Evolutionary conservation across 2,113 vertebrate species (phyloP), one percentile per base, ranked within the genome.

Genomic region (Cottus gobio): DNA sequence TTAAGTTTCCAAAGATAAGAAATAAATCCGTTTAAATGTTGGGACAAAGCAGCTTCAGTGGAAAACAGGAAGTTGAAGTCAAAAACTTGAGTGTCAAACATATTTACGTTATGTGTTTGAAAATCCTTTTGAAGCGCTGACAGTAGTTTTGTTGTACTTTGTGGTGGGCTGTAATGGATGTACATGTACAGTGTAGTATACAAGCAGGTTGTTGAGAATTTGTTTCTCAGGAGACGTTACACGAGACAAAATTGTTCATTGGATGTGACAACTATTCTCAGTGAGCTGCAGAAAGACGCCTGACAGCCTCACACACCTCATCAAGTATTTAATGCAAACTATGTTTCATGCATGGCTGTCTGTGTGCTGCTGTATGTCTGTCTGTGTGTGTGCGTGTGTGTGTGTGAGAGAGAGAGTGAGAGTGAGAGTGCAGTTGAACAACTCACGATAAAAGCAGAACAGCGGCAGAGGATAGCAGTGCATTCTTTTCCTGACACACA

Each of bases 241-340:
- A 90, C 84, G 79, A 91, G 84, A 90, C 82, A 80, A 90, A 91
- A 88, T 66, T 89, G 88, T 80, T 89, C 91, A 89, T 87, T 71
- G 74, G 78, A 86, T 83, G 71, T 69, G 74, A 91, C 87, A 90
- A 82, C 78, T 79, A 71, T 78, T 88, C 85, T 89, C 82, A 76
- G 57, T 9, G 54, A 86, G 85, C 88, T 54, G 80, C 78, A 78
- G 87, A 90, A 66, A 58, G 70, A 75, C 52, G 77, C 84, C 79
- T 86, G 90, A 89, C 89, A 90, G 78, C 82, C 68, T 80, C 85
- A 75, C 86, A 89, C 86, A 88, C 84, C 88, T 90, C 91, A 92
- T 93, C 87, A 89, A 91, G 71, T 90, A 91, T 92, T 93, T 89
- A 93, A 90, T 86, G 83, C 84, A 90, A 90, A 85, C 80, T 88